Percentiles rank a stretch among this genome's conserved stretches.
Evolutionary conservation across 64 coral and sea anemone species (phyloP).

Genomic region (Montipora sp.): DNA sequence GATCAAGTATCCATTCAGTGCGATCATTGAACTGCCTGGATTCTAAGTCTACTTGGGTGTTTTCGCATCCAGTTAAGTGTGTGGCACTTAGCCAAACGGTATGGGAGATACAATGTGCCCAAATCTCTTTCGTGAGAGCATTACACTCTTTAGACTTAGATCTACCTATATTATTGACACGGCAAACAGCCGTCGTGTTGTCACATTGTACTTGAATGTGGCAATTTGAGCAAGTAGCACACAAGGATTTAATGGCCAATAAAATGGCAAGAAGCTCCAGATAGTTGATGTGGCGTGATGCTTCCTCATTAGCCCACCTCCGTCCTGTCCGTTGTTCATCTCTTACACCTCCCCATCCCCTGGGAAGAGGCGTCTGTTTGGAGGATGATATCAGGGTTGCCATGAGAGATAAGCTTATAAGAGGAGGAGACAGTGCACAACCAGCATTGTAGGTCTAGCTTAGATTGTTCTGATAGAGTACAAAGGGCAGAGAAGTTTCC

Average conservation of each 20-base stretch:
- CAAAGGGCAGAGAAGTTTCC: too few relatives aligned
- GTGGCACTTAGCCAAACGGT: slow-evolving; percentile 56
- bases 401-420: slow-evolving; percentile 27
- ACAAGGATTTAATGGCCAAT: too few relatives aligned
- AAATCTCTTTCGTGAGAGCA: slow-evolving; percentile 32
- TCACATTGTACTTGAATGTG: too few relatives aligned
- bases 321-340: slow-evolving; percentile 35
- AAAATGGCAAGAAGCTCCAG: background rate
- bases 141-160: too few relatives aligned
- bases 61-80: slow-evolving; percentile 39
- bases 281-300: slow-evolving; percentile 39
- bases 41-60: slow-evolving; percentile 41
- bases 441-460: too few relatives aligned
- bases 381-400: too few relatives aligned
- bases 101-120: slow-evolving; percentile 3
- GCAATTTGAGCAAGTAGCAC: too few relatives aligned
- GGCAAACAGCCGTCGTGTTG: too few relatives aligned
- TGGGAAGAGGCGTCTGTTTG: too few relatives aligned
- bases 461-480: too few relatives aligned
- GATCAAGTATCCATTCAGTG: slow-evolving; percentile 49
- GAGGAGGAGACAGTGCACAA: background rate
- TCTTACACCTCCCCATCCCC: slow-evolving; percentile 42
- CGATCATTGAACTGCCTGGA: slow-evolving; percentile 53
- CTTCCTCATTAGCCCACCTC: slow-evolving; percentile 45
- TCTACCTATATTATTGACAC: too few relatives aligned